Base-by-base conservation (phyloP, 2,113 vertebrate species). In the Alectura lathami region DNA sequence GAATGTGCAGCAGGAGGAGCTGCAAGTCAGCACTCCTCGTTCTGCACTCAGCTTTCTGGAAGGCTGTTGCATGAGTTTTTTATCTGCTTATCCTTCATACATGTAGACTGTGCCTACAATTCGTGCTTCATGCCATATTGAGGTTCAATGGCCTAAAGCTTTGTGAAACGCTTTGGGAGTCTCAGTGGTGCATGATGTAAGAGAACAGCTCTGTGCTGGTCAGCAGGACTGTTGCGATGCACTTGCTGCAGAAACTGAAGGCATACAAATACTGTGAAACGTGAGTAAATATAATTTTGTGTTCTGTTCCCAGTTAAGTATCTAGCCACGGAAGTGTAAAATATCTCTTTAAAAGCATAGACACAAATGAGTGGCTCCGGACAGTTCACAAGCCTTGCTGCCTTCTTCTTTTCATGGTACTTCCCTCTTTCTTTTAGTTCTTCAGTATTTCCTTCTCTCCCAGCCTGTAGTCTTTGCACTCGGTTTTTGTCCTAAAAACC, bases 1-100 rank as follows among this genome's bases (percentile, higher is more conserved):
- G 59, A 45, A 60, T 0, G 0, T 10, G 22, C 18, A 38, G 43
- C 5, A 73, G 80, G 73, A 69, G 63, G 17, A 11, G 54, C 67
- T 72, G 72, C 63, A 51, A 50, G 63, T 32, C 78, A 24, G 50
- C 2, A 0, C 23, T 32, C 62, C 66, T 26, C 8, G 48, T 24
- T 32, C 76, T 53, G 29, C 9, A 12, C 48, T 63, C 29, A 24
- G 43, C 38, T 78, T 60, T 48, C 73, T 48, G 27, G 30, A 24
- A 74, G 20, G 11, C 17, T 38, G n/a, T n/a, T n/a, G n/a, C n/a
- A n/a, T n/a, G n/a, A n/a, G n/a, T n/a, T n/a, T 15, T 1, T 0
- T 24, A 5, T 13, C 34, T 36, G 0, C 40, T 18, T 47, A 13
- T 20, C 57, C 36, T 42, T 60, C 0, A 0, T 0, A 5, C 0